Evolutionary conservation across 1,140 invertebrate genomes (phyloP).

Genomic region (Acyrthosiphon pisum): DNA sequence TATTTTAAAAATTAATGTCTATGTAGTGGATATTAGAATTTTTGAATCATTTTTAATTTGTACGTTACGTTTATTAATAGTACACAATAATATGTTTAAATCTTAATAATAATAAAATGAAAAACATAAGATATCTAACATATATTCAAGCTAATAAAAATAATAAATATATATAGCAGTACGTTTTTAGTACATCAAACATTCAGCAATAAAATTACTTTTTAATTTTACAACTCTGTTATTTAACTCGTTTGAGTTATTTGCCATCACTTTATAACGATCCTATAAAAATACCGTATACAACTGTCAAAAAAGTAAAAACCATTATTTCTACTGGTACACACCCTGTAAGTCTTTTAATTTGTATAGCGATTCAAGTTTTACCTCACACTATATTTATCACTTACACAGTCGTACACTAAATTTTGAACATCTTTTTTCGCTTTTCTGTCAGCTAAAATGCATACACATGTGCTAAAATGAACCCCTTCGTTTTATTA

Average conservation of each 20-base stretch:
- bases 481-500: constrained; percentile 48
- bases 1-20: too few relatives aligned
- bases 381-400: neutral
- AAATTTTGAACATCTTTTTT: constrained; percentile 40
- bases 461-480: constrained; percentile 45
- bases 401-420: neutral
- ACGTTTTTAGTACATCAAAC: neutral
- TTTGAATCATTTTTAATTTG: neutral
- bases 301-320: neutral
- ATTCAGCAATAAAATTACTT: neutral
- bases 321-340: neutral
- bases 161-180: neutral
- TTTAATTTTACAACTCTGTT: neutral
- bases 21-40: neutral
- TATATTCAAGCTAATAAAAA: neutral
- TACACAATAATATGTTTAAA: neutral
- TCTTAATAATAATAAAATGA: neutral
- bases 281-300: constrained; percentile 11
- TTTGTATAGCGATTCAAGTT: neutral
- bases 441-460: neutral
- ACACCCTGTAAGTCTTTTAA: neutral
- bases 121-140: neutral
- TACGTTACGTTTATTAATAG: neutral
- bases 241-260: neutral
- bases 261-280: neutral